phyloP scores from a whole-genome alignment of 2,888 invertebrate genomes.

The Drosophila nr. fundita region DNA sequence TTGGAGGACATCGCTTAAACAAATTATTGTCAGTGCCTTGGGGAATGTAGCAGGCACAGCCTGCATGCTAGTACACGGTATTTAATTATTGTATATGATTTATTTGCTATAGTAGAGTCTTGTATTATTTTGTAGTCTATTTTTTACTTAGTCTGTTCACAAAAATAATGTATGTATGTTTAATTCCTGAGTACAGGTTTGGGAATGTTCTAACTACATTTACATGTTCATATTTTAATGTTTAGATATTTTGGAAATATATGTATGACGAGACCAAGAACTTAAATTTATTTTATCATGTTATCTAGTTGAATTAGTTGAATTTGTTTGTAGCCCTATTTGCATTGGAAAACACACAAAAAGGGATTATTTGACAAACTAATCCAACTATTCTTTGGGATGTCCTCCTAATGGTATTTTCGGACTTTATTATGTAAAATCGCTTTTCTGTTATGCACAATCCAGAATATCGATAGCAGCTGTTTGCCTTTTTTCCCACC shows the following conservation, averaged over 20 bases:
- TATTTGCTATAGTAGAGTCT: not conserved
- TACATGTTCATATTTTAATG: not conserved
- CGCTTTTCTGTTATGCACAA: not conserved
- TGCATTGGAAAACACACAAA: not conserved
- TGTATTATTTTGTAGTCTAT: not conserved
- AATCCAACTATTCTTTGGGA: not conserved
- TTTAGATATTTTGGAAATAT: not conserved
- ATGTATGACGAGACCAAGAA: not conserved
- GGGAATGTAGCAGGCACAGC: constrained; percentile 6
- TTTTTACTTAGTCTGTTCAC: not conserved
- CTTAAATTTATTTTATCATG: not conserved
- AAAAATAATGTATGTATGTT: not conserved
- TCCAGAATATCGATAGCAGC: not conserved
- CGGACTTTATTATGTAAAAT: not conserved
- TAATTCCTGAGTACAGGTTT: too few species aligned
- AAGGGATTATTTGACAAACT: too few species aligned
- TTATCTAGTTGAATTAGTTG: not conserved
- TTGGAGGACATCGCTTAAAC: constrained; percentile 32
- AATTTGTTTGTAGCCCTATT: not conserved
- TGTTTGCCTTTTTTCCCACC: constrained; percentile 3
- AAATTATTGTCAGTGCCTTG: constrained; percentile 34
- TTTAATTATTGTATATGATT: not conserved
- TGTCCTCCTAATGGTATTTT: not conserved
- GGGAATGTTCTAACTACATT: not conserved
- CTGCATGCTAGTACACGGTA: not conserved